Evolutionary conservation across 2,797 vertebrate genomes (phyloP).

Genomic region (Megalops cyprinoides): DNA sequence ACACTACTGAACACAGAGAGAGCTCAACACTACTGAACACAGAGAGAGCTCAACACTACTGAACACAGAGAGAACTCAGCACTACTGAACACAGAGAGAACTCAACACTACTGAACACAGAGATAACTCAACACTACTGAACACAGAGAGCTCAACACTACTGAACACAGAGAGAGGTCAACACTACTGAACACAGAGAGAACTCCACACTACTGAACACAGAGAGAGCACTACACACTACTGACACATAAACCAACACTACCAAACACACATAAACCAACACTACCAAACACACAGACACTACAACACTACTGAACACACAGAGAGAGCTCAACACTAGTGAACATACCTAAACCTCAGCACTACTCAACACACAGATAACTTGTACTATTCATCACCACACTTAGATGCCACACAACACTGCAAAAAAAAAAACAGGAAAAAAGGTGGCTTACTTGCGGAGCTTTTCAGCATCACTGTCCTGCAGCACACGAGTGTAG

Average conservation of each 20-base stretch:
- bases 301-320: background rate
- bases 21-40: background rate
- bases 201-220: slow-evolving; percentile 5
- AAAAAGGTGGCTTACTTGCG: slow-evolving; percentile 77
- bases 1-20: background rate
- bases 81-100: too few relatives aligned
- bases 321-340: background rate
- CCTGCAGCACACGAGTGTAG: slow-evolving; percentile 92
- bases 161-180: slow-evolving; percentile 17
- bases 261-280: background rate
- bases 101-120: background rate
- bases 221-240: background rate
- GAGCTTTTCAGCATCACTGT: slow-evolving; percentile 81
- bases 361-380: background rate
- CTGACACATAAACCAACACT: background rate
- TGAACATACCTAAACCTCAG: background rate
- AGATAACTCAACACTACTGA: background rate
- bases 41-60: background rate
- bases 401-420: background rate
- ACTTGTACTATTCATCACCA: background rate
- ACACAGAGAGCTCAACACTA: background rate
- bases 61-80: background rate
- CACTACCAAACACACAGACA: background rate
- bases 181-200: background rate
- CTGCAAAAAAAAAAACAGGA: background rate